A percentile compares a stretch with the other conserved stretches of the same genome.
Conservation (phyloP, 1,140 invertebrate genomes). For the Agraylea sexmaculata region DNA sequence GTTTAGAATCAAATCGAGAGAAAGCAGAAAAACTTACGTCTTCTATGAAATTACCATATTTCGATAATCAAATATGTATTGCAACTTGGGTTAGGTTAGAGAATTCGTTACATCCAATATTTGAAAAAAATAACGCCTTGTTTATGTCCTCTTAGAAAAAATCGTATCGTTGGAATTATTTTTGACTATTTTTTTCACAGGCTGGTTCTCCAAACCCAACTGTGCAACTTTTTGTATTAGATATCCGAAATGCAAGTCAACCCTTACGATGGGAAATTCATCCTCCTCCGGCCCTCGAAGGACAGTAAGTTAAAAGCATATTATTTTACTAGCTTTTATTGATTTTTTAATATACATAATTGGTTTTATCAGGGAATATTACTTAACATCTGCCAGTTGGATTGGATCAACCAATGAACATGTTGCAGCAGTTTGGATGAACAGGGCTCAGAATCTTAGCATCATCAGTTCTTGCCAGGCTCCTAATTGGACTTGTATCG, state of each 20-base stretch:
- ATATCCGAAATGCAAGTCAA: constrained; percentile 53
- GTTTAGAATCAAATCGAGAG: no score
- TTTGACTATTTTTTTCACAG: constrained; percentile 33
- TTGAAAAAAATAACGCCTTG: no score
- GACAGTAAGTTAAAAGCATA: constrained; percentile 48
- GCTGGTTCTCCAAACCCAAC: constrained; percentile 77
- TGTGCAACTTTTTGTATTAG: constrained; percentile 67
- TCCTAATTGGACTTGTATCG: constrained; percentile 68
- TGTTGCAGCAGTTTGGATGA: constrained; percentile 80
- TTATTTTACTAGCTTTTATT: background rate
- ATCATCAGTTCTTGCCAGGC: constrained; percentile 67
- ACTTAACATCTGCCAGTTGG: constrained; percentile 85
- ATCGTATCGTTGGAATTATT: background rate
- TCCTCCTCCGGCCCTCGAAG: constrained; percentile 55
- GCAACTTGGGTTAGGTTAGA: no score
- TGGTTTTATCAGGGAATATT: constrained; percentile 69
- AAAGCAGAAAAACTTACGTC: no score
- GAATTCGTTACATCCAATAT: no score
- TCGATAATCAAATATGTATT: no score
- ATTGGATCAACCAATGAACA: constrained; percentile 59
- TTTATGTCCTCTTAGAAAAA: background rate
- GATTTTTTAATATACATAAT: background rate
- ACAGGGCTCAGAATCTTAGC: constrained; percentile 78
- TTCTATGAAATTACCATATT: no score
- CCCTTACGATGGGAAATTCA: constrained; percentile 49